Conservation (phyloP, 1,140 invertebrate species). For the Matsumurasca onukii region DNA sequence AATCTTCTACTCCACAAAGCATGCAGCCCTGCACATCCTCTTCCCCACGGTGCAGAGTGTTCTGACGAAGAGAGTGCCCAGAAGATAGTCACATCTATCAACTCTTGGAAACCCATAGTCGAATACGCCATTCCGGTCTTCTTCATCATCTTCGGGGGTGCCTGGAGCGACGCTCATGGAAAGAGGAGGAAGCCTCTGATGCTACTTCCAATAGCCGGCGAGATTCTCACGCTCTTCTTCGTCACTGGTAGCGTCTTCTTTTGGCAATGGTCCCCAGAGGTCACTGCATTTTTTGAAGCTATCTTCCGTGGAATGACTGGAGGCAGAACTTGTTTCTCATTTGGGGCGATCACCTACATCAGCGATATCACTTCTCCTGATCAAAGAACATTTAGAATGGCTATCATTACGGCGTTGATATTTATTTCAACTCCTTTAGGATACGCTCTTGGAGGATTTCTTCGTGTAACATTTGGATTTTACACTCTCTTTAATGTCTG, state of each 20-base stretch:
- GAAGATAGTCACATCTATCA: slow-evolving; percentile 38
- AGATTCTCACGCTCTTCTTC: slow-evolving; percentile 30
- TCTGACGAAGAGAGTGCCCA: slow-evolving; percentile 38
- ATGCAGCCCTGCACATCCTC: slow-evolving; percentile 24
- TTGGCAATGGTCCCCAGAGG: slow-evolving; percentile 35
- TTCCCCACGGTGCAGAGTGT: slow-evolving; percentile 19
- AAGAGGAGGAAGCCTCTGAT: slow-evolving; percentile 50
- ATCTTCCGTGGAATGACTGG: slow-evolving; percentile 48
- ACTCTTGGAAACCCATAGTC: slow-evolving; percentile 40
- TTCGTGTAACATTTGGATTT: slow-evolving; percentile 31
- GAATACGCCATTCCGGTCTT: slow-evolving; percentile 40
- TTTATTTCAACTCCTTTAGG: slow-evolving; percentile 32
- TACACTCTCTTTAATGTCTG: slow-evolving; percentile 29
- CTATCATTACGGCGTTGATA: slow-evolving; percentile 43
- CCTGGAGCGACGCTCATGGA: slow-evolving; percentile 41
- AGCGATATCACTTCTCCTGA: slow-evolving; percentile 45
- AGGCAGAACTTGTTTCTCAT: slow-evolving; percentile 47
- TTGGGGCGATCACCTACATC: slow-evolving; percentile 51
- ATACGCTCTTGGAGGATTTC: slow-evolving; percentile 28
- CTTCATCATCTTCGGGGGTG: slow-evolving; percentile 42
- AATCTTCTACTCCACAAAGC: slow-evolving; percentile 36
- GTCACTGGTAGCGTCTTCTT: slow-evolving; percentile 34
- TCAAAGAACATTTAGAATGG: slow-evolving; percentile 47
- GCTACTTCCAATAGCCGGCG: slow-evolving; percentile 45
- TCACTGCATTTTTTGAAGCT: slow-evolving; percentile 45